Conservation (phyloP, 2,888 invertebrate species). For the Lycocerus yunnanus region DNA sequence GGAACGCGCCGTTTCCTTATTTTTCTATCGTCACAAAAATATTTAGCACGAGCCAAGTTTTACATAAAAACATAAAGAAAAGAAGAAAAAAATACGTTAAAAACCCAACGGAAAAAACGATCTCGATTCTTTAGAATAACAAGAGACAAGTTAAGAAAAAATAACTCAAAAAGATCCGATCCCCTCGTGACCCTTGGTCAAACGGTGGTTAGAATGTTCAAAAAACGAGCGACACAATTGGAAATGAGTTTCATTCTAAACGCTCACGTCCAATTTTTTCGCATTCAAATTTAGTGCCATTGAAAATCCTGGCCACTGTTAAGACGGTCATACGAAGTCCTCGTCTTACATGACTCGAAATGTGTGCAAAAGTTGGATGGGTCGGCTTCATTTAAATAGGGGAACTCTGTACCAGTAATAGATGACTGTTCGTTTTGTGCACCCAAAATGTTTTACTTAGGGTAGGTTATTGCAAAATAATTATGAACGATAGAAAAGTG, state of each 20-base stretch:
- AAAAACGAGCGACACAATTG: not conserved
- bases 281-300: slow-evolving; percentile 30
- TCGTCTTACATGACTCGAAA: slow-evolving; percentile 13
- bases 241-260: slow-evolving; percentile 15
- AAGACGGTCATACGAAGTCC: not conserved
- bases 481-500: slow-evolving; percentile 18
- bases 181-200: slow-evolving; percentile 28
- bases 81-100: slow-evolving; percentile 24
- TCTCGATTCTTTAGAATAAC: slow-evolving; percentile 4
- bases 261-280: slow-evolving; percentile 23
- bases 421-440: slow-evolving; percentile 7
- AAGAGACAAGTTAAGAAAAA: slow-evolving; percentile 15
- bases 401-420: slow-evolving; percentile 19
- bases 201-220: slow-evolving; percentile 7
- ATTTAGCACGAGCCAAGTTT: slow-evolving; percentile 20
- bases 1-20: not conserved
- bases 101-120: slow-evolving; percentile 31
- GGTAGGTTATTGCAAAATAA: slow-evolving; percentile 22
- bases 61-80: slow-evolving; percentile 5
- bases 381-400: slow-evolving; percentile 18
- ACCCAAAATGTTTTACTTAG: not conserved
- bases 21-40: slow-evolving; percentile 1
- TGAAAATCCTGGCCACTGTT: slow-evolving; percentile 22
- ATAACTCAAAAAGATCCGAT: slow-evolving; percentile 17
- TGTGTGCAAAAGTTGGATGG: slow-evolving; percentile 15